Evolutionary conservation across 35 echinoderm and acorn worm species (phyloP).

Genomic region (Hemicentrotus pulcherrimus): DNA sequence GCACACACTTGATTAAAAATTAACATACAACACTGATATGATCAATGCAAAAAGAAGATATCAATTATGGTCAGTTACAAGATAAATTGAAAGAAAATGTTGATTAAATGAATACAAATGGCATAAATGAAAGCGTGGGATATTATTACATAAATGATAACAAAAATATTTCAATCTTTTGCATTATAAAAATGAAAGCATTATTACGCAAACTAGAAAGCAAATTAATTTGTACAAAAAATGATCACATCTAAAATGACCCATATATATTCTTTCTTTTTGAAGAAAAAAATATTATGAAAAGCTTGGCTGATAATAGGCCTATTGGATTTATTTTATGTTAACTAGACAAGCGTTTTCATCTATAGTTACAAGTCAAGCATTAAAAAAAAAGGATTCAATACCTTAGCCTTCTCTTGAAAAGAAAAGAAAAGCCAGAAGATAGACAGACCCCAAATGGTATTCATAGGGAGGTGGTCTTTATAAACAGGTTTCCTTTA

Average conservation of each 20-base stretch:
- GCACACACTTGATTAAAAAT: not conserved
- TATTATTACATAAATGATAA: not conserved
- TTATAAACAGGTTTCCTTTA: no score
- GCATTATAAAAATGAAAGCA: slow-evolving; percentile 12
- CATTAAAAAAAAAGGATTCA: no score
- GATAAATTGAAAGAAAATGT: not conserved
- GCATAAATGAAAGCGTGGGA: not conserved
- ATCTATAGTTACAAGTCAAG: no score
- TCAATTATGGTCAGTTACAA: not conserved
- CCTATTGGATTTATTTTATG: no score
- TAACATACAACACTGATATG: not conserved
- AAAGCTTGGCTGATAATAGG: no score
- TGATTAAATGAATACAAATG: not conserved
- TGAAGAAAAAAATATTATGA: not conserved
- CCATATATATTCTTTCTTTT: not conserved
- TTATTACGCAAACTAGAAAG: not conserved
- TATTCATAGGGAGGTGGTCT: no score
- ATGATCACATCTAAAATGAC: not conserved
- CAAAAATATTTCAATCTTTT: not conserved
- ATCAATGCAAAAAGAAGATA: not conserved
- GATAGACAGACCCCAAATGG: no score
- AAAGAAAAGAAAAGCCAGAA: no score
- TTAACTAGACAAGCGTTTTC: no score
- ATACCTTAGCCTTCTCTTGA: no score
- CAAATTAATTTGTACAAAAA: not conserved